Percentiles rank a stretch among this genome's conserved stretches.
These are phyloP conservation scores for Lordiphosa stackelbergi DNA, from an alignment of 1,140 invertebrate genomes.

Conservation along the genomic window DNA sequence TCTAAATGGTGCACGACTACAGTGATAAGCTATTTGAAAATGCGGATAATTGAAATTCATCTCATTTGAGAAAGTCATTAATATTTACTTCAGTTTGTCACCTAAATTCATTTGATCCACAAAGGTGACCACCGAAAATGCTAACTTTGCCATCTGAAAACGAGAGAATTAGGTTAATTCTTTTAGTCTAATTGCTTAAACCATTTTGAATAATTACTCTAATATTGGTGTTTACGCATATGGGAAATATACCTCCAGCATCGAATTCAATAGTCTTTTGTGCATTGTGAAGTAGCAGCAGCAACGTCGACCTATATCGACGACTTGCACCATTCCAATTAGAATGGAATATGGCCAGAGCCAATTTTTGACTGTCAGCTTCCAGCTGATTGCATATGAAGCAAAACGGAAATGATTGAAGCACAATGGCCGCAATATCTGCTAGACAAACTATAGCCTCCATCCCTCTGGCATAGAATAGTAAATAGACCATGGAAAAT, in stretches of 20 bases:
- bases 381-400: constrained; percentile 22
- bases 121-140: constrained; percentile 35
- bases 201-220: constrained; percentile 1
- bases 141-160: constrained; percentile 37
- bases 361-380: constrained; percentile 10
- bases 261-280: constrained; percentile 24
- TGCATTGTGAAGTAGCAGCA: constrained; percentile 28
- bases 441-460: too few relatives aligned
- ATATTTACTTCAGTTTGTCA: constrained; percentile 14
- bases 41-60: too few relatives aligned
- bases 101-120: constrained; percentile 24
- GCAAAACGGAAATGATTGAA: constrained; percentile 34
- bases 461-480: constrained; percentile 24
- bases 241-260: constrained; percentile 29
- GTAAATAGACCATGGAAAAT: constrained; percentile 17
- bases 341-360: constrained; percentile 23
- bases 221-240: constrained; percentile 27
- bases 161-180: not conserved
- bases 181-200: too few relatives aligned
- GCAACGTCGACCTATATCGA: constrained; percentile 17
- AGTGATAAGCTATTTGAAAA: too few relatives aligned
- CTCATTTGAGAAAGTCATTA: too few relatives aligned
- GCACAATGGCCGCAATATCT: constrained; percentile 8
- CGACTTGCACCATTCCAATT: constrained; percentile 23
- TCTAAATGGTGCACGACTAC: not conserved